Percentiles rank a stretch among this genome's conserved stretches.
These are phyloP conservation scores for Drosophila lacertosa DNA, from an alignment of 1,140 invertebrate species.

Conservation along the genomic window DNA sequence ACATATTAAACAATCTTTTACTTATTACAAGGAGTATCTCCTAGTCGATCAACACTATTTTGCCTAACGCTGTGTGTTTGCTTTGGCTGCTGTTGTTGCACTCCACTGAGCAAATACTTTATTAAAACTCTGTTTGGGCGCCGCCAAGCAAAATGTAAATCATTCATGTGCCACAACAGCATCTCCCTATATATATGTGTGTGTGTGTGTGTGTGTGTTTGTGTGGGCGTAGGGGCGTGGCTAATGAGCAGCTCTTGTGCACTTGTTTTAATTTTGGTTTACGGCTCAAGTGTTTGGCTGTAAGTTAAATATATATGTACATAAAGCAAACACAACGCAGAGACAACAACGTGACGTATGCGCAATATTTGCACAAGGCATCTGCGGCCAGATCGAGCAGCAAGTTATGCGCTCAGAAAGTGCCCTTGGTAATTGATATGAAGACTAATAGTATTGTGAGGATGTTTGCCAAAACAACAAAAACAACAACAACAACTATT, in stretches of 20 bases:
- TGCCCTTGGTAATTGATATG: slow-evolving; percentile 70
- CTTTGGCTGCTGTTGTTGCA: slow-evolving; percentile 47
- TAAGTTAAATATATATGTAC: slow-evolving; percentile 56
- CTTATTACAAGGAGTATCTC: slow-evolving; percentile 1
- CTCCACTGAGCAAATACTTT: slow-evolving; percentile 77
- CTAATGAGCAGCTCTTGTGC: slow-evolving; percentile 60
- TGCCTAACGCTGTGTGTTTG: slow-evolving; percentile 29
- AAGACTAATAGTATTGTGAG: slow-evolving; percentile 63
- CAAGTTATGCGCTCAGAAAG: background rate
- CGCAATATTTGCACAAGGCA: slow-evolving; percentile 33
- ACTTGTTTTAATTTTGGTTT: slow-evolving; percentile 54
- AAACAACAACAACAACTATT: slow-evolving; percentile 2
- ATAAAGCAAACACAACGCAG: background rate
- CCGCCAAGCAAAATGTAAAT: slow-evolving; percentile 39
- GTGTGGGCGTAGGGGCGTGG: slow-evolving; percentile 11
- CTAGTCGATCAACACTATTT: background rate
- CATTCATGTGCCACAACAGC: slow-evolving; percentile 32
- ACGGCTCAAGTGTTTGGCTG: slow-evolving; percentile 56
- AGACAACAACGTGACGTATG: slow-evolving; percentile 55
- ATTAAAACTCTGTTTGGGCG: slow-evolving; percentile 66
- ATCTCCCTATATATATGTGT: too few species aligned
- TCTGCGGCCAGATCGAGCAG: background rate
- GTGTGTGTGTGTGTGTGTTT: slow-evolving; percentile 11
- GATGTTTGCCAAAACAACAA: slow-evolving; percentile 30
- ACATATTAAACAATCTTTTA: too few species aligned